phyloP scores from a whole-genome alignment of 2,888 invertebrate species.

The Amorpha juglandis region DNA sequence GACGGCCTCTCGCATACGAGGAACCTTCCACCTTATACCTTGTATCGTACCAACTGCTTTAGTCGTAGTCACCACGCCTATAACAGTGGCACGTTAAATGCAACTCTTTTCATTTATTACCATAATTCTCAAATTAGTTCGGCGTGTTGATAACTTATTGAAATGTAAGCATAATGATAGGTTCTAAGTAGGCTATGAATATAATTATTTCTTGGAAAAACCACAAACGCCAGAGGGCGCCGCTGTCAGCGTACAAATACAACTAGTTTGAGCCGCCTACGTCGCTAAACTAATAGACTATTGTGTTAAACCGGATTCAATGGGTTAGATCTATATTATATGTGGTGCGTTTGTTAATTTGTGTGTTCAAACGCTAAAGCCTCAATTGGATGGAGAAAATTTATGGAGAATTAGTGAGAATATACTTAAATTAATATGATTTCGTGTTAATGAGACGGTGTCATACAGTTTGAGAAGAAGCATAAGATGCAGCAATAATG shows the following conservation, averaged over 20 bases:
- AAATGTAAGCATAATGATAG: constrained; percentile 12
- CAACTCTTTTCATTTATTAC: background rate
- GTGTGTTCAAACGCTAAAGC: background rate
- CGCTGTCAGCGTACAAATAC: constrained; percentile 19
- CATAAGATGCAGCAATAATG: too few species aligned
- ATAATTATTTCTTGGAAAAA: constrained; percentile 22
- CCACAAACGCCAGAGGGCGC: constrained; percentile 19
- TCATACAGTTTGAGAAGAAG: too few species aligned
- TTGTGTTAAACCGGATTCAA: constrained; percentile 26
- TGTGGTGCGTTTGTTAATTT: background rate
- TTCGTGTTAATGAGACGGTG: too few species aligned
- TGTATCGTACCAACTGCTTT: too few species aligned
- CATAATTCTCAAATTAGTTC: constrained; percentile 4
- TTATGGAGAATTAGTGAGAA: too few species aligned
- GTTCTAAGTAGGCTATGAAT: constrained; percentile 19
- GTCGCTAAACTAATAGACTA: constrained; percentile 23
- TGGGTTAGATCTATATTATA: constrained; percentile 3
- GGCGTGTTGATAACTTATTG: constrained; percentile 14
- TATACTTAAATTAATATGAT: too few species aligned
- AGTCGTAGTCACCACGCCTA: too few species aligned
- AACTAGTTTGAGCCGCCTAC: constrained; percentile 24
- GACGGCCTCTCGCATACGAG: too few species aligned
- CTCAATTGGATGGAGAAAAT: too few species aligned
- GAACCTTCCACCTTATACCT: too few species aligned
- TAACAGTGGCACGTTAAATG: background rate